A percentile compares a stretch with the other conserved stretches of the same genome.
phyloP scores from a whole-genome alignment of 2,797 vertebrate genomes.

The Sarcophilus harrisii region DNA sequence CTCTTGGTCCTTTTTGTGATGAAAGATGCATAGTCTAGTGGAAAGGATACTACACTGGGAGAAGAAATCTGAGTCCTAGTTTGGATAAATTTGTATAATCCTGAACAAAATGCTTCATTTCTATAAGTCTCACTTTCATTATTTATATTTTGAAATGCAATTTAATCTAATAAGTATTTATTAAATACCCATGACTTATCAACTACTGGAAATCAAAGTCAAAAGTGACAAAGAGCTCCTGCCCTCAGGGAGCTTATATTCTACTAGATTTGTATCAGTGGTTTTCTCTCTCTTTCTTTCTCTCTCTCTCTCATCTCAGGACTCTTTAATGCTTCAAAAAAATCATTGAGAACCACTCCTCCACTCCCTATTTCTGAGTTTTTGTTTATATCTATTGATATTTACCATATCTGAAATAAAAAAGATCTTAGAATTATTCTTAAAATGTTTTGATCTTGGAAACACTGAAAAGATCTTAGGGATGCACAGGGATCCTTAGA shows the following conservation, averaged over 20 bases:
- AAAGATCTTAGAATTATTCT: neutral
- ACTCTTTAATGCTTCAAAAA: neutral
- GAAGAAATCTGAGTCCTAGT: neutral
- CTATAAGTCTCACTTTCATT: neutral
- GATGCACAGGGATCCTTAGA: neutral
- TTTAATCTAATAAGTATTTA: neutral
- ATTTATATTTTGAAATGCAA: neutral
- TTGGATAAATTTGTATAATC: neutral
- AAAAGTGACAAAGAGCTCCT: neutral
- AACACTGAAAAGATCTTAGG: neutral
- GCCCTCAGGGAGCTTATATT: neutral
- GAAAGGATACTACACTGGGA: neutral
- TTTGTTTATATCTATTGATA: neutral
- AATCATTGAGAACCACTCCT: neutral
- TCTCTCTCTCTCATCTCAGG: neutral
- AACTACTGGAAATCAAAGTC: neutral
- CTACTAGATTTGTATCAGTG: neutral
- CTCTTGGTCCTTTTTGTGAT: constrained; percentile 63
- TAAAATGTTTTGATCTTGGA: neutral
- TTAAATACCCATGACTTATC: neutral
- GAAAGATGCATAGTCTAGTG: neutral
- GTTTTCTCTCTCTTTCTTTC: neutral
- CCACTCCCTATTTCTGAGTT: neutral
- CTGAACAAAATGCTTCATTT: neutral
- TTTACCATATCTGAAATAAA: neutral